phyloP scores from a whole-genome alignment of 1,140 invertebrate genomes.

The Mylabris phalerata region DNA sequence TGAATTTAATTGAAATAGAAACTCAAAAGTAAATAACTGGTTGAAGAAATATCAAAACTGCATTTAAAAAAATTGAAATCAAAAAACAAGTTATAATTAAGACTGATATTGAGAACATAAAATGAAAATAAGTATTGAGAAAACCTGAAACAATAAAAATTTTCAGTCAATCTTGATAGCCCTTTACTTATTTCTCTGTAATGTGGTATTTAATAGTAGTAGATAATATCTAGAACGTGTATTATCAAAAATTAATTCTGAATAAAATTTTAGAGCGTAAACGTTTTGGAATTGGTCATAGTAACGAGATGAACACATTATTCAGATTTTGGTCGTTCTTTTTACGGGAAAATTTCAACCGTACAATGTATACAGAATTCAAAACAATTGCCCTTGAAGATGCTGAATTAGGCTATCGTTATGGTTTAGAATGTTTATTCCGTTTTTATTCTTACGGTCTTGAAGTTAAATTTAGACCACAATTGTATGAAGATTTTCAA shows the following conservation, averaged over 20 bases:
- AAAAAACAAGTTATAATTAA: too few species aligned
- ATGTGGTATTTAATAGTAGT: background rate
- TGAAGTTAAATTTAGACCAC: conserved; percentile 88
- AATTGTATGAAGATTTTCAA: conserved; percentile 94
- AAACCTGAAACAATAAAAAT: too few species aligned
- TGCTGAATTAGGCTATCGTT: conserved; percentile 82
- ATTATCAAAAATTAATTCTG: conserved; percentile 17
- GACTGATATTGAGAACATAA: too few species aligned
- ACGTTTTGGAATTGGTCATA: conserved; percentile 84
- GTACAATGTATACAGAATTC: conserved; percentile 98
- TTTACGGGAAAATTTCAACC: conserved; percentile 95
- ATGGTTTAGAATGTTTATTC: conserved; percentile 92
- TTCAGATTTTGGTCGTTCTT: conserved; percentile 99
- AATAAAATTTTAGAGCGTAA: conserved; percentile 66
- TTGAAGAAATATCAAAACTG: too few species aligned
- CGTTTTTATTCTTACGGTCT: conserved; percentile 98
- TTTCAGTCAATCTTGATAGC: too few species aligned
- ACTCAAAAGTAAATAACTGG: too few species aligned
- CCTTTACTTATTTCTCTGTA: background rate
- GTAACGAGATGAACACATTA: conserved; percentile 95
- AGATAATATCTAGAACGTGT: background rate
- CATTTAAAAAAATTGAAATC: too few species aligned
- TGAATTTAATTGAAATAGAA: too few species aligned
- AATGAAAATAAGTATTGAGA: too few species aligned
- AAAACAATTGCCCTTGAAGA: conserved; percentile 85